These are phyloP conservation scores for Aurelia aurita DNA, from an alignment of 30 jellyfish, hydroid and myxozoan genomes.

Conservation along the genomic window DNA sequence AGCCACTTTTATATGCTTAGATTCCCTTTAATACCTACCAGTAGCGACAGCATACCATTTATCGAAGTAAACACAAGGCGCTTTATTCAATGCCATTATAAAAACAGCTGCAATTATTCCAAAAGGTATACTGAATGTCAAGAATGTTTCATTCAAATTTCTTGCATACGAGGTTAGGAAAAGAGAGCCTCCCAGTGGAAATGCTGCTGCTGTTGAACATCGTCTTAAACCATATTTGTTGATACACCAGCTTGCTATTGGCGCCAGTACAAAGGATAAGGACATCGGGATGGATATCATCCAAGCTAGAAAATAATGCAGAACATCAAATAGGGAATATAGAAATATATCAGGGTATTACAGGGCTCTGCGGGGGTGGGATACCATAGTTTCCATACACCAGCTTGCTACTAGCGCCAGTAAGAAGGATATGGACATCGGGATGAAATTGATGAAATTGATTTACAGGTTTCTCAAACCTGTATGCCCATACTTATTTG, in stretches of 20 bases:
- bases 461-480: too few species aligned
- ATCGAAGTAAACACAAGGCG: slow-evolving; percentile 30
- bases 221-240: slow-evolving; percentile 34
- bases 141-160: slow-evolving; percentile 20
- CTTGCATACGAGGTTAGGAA: slow-evolving; percentile 39
- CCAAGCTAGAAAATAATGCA: slow-evolving; percentile 61
- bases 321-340: too few species aligned
- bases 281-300: slow-evolving; percentile 46
- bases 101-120: slow-evolving; percentile 40
- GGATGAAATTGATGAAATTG: too few species aligned
- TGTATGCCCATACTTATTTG: too few species aligned
- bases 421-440: neutral
- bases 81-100: slow-evolving; percentile 19
- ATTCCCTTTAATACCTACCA: too few species aligned
- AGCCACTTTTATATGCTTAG: too few species aligned
- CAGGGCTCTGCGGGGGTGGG: too few species aligned
- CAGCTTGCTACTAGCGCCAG: too few species aligned
- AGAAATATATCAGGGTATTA: too few species aligned
- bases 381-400: too few species aligned
- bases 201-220: slow-evolving; percentile 43
- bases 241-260: slow-evolving; percentile 20
- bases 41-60: slow-evolving; percentile 31
- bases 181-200: slow-evolving; percentile 22
- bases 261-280: slow-evolving; percentile 31
- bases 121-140: slow-evolving; percentile 51